phyloP scores from a whole-genome alignment of 2,888 invertebrate species.

The Emmelina monodactyla region DNA sequence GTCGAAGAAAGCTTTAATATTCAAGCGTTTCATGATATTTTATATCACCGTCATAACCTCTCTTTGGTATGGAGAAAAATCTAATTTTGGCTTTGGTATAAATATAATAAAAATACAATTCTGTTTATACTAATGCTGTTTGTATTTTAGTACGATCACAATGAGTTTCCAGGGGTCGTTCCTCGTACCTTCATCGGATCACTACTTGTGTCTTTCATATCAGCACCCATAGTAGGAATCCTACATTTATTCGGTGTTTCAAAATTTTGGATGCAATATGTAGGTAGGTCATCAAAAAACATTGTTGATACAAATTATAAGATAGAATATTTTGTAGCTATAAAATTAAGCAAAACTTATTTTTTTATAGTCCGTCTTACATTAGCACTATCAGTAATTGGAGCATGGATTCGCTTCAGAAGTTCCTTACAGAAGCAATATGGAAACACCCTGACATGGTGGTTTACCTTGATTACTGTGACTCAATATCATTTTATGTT shows the following conservation, averaged over 20 bases:
- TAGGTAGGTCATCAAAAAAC: slow-evolving; percentile 73
- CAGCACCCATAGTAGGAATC: slow-evolving; percentile 77
- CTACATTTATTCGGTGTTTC: slow-evolving; percentile 73
- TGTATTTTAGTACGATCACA: slow-evolving; percentile 91
- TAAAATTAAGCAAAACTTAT: slow-evolving; percentile 10
- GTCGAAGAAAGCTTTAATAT: slow-evolving; percentile 99
- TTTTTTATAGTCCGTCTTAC: slow-evolving; percentile 78
- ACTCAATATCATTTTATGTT: slow-evolving; percentile 99
- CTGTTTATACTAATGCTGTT: background rate
- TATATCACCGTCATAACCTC: slow-evolving; percentile 86
- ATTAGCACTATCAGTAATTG: slow-evolving; percentile 78
- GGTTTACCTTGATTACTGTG: slow-evolving; percentile 84
- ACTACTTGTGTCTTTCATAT: slow-evolving; percentile 77
- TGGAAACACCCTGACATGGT: slow-evolving; percentile 79
- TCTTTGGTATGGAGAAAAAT: slow-evolving; percentile 72
- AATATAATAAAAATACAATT: background rate
- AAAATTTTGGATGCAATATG: slow-evolving; percentile 90
- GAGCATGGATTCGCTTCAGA: slow-evolving; percentile 76
- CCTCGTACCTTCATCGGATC: slow-evolving; percentile 97
- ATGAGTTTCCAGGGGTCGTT: slow-evolving; percentile 97
- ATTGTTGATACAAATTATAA: background rate
- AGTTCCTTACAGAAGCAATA: slow-evolving; percentile 78
- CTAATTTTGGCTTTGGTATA: slow-evolving; percentile 54
- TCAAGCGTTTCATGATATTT: slow-evolving; percentile 96
- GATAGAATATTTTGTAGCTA: slow-evolving; percentile 5